Percentiles rank a stretch among this genome's conserved stretches.
These are phyloP conservation scores for Odontocerum albicorne DNA, from an alignment of 2,888 invertebrate species.

Conservation along the genomic window DNA sequence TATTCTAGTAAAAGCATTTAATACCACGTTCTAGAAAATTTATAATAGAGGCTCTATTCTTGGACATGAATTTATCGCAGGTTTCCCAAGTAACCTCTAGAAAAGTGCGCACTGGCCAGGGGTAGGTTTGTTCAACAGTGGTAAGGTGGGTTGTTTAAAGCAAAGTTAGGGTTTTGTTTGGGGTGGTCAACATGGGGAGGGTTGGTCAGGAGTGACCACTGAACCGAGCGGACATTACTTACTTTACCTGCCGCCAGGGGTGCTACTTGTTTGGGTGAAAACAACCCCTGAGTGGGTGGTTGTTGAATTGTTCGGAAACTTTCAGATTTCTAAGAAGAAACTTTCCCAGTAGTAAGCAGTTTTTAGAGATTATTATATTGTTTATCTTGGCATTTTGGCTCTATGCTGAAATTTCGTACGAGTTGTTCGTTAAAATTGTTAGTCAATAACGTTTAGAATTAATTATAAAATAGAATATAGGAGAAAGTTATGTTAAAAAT, in stretches of 20 bases:
- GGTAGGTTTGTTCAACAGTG: constrained; percentile 9
- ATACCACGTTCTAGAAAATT: too few relatives aligned
- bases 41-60: too few relatives aligned
- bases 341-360: too few relatives aligned
- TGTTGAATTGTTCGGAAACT: constrained; percentile 19
- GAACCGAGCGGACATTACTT: constrained; percentile 30
- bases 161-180: constrained; percentile 16
- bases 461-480: too few relatives aligned
- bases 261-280: constrained; percentile 16
- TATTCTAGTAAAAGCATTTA: too few relatives aligned
- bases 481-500: not conserved
- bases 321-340: constrained; percentile 4
- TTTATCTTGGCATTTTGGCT: too few relatives aligned
- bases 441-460: too few relatives aligned
- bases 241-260: constrained; percentile 23
- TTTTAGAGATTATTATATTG: too few relatives aligned
- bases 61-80: not conserved
- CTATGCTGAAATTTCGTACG: too few relatives aligned
- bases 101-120: too few relatives aligned
- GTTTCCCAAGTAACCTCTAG: constrained; percentile 4
- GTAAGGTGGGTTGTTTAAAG: constrained; percentile 24
- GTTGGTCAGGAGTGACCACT: constrained; percentile 24
- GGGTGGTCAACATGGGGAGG: not conserved
- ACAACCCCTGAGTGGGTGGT: not conserved
- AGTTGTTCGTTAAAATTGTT: too few relatives aligned